Conservation (phyloP, 2,113 vertebrate species). For the Entomyzon cyanotis region DNA sequence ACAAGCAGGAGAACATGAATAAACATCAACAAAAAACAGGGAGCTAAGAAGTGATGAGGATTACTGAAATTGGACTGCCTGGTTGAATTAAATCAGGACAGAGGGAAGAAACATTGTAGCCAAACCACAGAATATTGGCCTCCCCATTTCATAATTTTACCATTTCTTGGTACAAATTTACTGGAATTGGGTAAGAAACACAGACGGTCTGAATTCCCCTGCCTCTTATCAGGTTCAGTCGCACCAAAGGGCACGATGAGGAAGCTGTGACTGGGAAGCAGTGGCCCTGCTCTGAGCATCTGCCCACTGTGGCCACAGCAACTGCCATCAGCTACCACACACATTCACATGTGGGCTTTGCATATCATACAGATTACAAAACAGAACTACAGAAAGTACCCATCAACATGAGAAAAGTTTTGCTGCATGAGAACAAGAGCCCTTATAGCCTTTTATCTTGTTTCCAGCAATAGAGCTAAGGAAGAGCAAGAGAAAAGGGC, state of each 20-base stretch:
- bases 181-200: not conserved
- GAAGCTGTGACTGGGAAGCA: not conserved
- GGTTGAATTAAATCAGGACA: not conserved
- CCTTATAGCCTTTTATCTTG: not conserved
- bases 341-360: not conserved
- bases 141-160: not conserved
- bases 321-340: not conserved
- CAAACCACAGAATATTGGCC: not conserved
- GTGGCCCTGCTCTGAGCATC: not conserved
- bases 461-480: not conserved
- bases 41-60: not conserved
- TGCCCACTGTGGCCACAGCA: not conserved
- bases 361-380: not conserved
- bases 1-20: not conserved
- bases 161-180: conserved; percentile 10
- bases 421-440: not conserved
- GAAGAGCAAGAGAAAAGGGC: not conserved
- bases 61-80: not conserved
- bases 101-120: not conserved
- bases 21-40: conserved; percentile 3
- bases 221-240: not conserved
- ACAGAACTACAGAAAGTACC: not conserved
- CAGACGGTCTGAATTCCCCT: not conserved
- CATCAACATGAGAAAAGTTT: not conserved
- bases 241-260: not conserved